Conservation (phyloP, 2,797 vertebrate species). For the Aeoliscus strigatus region DNA sequence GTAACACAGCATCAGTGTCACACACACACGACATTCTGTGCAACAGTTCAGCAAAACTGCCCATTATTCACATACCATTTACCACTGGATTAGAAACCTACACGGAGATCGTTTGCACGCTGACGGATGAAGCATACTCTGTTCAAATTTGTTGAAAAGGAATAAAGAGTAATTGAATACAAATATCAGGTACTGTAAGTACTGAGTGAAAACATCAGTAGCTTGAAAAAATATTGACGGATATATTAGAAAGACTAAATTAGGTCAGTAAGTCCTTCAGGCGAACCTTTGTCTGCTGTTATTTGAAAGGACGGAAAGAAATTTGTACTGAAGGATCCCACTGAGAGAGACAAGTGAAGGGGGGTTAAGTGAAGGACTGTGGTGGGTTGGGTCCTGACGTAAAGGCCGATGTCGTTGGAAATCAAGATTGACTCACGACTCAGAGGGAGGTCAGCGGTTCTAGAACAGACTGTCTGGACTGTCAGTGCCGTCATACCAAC, state of each 20-base stretch:
- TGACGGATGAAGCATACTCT: too few species aligned
- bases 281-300: neutral
- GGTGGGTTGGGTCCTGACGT: conserved; percentile 9
- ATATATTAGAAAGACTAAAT: neutral
- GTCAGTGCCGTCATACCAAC: conserved; percentile 1
- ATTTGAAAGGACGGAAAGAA: conserved; percentile 1
- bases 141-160: too few species aligned
- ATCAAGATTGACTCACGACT: neutral
- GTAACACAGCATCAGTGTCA: neutral
- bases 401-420: conserved; percentile 5
- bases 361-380: neutral
- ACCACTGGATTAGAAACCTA: conserved; percentile 14
- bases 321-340: conserved; percentile 1
- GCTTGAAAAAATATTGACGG: neutral
- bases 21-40: neutral
- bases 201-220: neutral
- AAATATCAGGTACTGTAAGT: too few species aligned
- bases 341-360: conserved; percentile 2
- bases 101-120: conserved; percentile 25
- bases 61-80: conserved; percentile 17
- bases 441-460: neutral
- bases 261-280: neutral
- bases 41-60: conserved; percentile 5
- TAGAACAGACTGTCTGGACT: conserved; percentile 1
- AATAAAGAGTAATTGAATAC: too few species aligned